phyloP scores from a whole-genome alignment of 2,888 invertebrate species.

The Cheilosia variabilis region DNA sequence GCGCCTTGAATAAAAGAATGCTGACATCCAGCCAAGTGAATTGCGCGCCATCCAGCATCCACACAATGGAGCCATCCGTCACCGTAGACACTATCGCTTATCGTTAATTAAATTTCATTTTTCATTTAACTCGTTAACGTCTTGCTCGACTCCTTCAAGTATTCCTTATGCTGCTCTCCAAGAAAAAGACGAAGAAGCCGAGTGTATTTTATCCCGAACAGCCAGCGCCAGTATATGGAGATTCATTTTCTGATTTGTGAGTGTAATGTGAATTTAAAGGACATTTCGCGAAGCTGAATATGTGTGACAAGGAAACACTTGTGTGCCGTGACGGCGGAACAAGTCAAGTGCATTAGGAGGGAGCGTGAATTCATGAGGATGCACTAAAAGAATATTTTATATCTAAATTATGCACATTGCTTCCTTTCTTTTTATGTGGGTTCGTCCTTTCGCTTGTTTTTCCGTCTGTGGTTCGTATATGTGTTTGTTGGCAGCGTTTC shows the following conservation, averaged over 20 bases:
- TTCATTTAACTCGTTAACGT: conserved; percentile 76
- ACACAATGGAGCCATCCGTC: conserved; percentile 72
- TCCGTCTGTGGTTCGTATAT: conserved; percentile 39
- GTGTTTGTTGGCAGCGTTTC: conserved; percentile 2
- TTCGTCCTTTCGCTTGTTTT: conserved; percentile 57
- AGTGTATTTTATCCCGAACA: conserved; percentile 30
- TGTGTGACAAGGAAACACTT: conserved; percentile 68
- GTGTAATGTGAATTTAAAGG: conserved; percentile 72
- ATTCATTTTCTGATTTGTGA: conserved; percentile 74
- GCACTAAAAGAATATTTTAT: conserved; percentile 73
- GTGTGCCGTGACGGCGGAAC: conserved; percentile 35
- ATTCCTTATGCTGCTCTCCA: conserved; percentile 13
- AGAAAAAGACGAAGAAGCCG: neutral
- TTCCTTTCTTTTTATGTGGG: conserved; percentile 22
- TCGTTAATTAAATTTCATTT: conserved; percentile 76
- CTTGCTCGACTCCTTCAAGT: conserved; percentile 67
- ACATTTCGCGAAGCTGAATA: conserved; percentile 56
- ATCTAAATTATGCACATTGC: conserved; percentile 72
- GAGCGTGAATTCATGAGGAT: conserved; percentile 64
- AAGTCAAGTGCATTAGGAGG: conserved; percentile 63
- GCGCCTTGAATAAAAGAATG: conserved; percentile 35
- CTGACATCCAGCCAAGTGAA: conserved; percentile 61
- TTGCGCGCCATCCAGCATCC: conserved; percentile 25
- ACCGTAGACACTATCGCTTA: conserved; percentile 73
- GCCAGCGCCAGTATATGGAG: conserved; percentile 26